phyloP scores from a whole-genome alignment of 2,113 vertebrate species.

The Oxyura jamaicensis region DNA sequence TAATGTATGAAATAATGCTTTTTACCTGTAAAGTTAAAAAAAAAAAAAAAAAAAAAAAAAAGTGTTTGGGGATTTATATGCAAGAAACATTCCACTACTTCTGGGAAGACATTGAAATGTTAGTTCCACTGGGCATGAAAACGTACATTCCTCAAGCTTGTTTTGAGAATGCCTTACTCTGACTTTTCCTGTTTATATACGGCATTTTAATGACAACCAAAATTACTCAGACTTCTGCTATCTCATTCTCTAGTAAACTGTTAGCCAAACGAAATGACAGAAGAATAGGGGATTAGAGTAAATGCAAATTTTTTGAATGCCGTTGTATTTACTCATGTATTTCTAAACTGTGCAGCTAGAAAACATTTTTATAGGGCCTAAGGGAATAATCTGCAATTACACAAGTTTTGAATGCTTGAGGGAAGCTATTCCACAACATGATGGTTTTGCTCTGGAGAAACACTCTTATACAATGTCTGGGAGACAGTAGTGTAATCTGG shows the following conservation, averaged over 20 bases:
- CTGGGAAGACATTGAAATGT: slow-evolving; percentile 47
- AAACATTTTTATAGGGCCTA: slow-evolving; percentile 4
- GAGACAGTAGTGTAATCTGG: neutral
- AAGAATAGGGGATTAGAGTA: neutral
- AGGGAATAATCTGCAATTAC: slow-evolving; percentile 24
- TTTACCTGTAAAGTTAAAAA: slow-evolving; percentile 56
- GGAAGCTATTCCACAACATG: neutral
- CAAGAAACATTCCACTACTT: slow-evolving; percentile 68
- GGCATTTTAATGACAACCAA: slow-evolving; percentile 68
- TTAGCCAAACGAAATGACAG: neutral
- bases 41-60: slow-evolving; percentile 37
- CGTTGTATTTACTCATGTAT: slow-evolving; percentile 33
- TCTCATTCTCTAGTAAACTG: slow-evolving; percentile 49
- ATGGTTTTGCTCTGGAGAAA: neutral
- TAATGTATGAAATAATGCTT: slow-evolving; percentile 48
- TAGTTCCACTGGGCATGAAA: slow-evolving; percentile 57
- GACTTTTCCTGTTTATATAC: slow-evolving; percentile 72
- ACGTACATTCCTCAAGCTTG: slow-evolving; percentile 62
- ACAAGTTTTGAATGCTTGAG: slow-evolving; percentile 32
- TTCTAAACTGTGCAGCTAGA: slow-evolving; percentile 43
- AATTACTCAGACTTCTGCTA: slow-evolving; percentile 57
- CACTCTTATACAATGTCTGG: neutral
- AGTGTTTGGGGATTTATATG: slow-evolving; percentile 70
- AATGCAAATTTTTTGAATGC: slow-evolving; percentile 26
- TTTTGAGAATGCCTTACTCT: slow-evolving; percentile 76